Evolutionary conservation across 2,888 invertebrate species (phyloP), one percentile per base, ranked within the genome.

Genomic region (Chesias legatella): DNA sequence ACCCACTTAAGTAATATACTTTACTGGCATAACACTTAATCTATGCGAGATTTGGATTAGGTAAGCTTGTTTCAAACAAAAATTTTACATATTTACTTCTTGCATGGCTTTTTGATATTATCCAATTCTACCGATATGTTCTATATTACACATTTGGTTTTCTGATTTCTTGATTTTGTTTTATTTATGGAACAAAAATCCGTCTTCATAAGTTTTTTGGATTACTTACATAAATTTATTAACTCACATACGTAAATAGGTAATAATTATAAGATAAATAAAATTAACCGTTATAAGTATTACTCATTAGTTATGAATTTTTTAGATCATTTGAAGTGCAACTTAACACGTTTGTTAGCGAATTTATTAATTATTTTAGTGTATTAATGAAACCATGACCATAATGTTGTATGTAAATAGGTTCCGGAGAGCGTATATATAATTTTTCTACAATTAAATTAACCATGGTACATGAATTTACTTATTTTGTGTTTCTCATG

Each of bases 1-100:
- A 85, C 78, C 84, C 83, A 76, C 67, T 81, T 84, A 78, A 70
- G 78, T 79, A 80, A 77, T 78, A 80, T 82, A 81, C 69, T 82
- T 83, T 81, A 83, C 79, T 78, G 81, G 66, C 69, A 70, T 79
- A 65, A 77, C 77, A 75, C 70, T 74, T 74, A 81, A 73, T 76
- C 71, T 76, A 75, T 58, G 79, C 77, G 57, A 72, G 58, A 38
- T 63, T 69, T 73, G 57, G 65, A 73, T 74, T 82, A 85, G 79
- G 75, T 73, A 74, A 65, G 80, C 80, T 81, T 75, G 67, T 67
- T 63, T 70, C 62, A 53, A 54, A 67, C 51, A 48, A 61, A 59
- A 60, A 63, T 48, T 40, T 60, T 53, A 59, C 60, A 55, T 60
- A 51, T 64, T 72, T 62, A 9, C 71, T 78, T 80, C 72, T 70